Conservation (phyloP, 2,113 vertebrate genomes). For the Archilochus colubris region DNA sequence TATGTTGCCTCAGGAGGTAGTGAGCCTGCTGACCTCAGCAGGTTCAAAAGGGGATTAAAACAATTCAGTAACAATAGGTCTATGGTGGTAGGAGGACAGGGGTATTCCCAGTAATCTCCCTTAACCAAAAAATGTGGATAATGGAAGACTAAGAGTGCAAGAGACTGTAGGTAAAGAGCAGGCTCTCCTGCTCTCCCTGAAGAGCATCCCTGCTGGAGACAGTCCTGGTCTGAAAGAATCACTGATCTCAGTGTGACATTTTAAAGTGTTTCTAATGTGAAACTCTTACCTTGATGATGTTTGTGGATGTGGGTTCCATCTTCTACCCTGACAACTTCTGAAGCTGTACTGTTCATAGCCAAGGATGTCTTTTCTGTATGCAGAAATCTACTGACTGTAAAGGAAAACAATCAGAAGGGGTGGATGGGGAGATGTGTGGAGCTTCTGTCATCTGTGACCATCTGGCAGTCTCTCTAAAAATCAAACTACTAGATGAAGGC, state of each 20-base stretch:
- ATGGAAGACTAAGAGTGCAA: neutral
- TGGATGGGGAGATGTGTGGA: neutral
- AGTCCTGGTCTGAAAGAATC: neutral
- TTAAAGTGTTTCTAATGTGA: neutral
- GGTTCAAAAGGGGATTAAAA: neutral
- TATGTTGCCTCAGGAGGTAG: neutral
- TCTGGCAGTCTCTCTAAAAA: neutral
- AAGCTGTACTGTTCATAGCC: neutral
- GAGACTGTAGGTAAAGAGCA: neutral
- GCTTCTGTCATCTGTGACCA: neutral
- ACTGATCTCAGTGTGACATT: neutral
- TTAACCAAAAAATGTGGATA: neutral
- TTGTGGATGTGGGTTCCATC: neutral
- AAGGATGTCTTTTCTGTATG: neutral
- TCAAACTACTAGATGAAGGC: neutral
- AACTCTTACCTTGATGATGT: neutral
- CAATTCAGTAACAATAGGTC: neutral
- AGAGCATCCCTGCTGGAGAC: neutral
- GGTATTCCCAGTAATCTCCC: neutral
- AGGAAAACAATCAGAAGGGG: neutral
- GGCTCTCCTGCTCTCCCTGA: neutral
- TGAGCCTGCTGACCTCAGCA: neutral
- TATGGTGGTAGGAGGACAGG: neutral
- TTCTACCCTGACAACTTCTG: neutral
- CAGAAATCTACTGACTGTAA: neutral